Conservation (phyloP, 2,113 vertebrate species). For the Dasyurus viverrinus region DNA sequence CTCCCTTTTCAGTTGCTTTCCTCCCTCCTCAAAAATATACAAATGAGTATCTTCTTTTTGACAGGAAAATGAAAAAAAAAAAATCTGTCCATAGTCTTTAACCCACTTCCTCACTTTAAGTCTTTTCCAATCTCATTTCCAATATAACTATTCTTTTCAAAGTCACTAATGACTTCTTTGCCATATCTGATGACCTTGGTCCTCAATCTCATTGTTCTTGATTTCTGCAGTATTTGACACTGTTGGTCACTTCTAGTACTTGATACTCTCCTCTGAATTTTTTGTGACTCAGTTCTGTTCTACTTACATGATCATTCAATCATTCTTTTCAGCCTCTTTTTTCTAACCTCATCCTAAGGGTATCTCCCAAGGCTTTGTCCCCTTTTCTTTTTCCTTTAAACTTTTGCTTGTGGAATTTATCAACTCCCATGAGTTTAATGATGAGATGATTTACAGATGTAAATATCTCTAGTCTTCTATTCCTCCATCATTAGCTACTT, state of each 20-base stretch:
- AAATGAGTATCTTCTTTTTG: neutral
- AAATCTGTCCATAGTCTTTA: neutral
- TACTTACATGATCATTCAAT: neutral
- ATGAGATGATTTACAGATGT: neutral
- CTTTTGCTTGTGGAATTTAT: neutral
- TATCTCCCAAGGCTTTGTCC: neutral
- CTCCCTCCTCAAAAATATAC: neutral
- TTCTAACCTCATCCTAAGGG: neutral
- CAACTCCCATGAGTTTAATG: neutral
- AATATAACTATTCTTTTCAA: neutral
- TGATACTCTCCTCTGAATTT: neutral
- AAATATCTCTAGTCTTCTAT: neutral
- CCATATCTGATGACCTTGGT: neutral
- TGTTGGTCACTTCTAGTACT: neutral
- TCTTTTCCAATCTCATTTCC: neutral
- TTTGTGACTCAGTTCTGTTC: neutral
- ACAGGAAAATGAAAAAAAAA: neutral
- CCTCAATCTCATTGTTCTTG: neutral
- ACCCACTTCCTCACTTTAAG: neutral
- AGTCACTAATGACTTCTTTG: neutral
- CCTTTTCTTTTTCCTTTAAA: neutral
- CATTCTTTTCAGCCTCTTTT: neutral
- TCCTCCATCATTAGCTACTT: neutral
- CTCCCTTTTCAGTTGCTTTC: neutral
- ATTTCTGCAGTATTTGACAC: neutral